phyloP scores from a whole-genome alignment of 1,140 invertebrate genomes.

The Bombus affinis region DNA sequence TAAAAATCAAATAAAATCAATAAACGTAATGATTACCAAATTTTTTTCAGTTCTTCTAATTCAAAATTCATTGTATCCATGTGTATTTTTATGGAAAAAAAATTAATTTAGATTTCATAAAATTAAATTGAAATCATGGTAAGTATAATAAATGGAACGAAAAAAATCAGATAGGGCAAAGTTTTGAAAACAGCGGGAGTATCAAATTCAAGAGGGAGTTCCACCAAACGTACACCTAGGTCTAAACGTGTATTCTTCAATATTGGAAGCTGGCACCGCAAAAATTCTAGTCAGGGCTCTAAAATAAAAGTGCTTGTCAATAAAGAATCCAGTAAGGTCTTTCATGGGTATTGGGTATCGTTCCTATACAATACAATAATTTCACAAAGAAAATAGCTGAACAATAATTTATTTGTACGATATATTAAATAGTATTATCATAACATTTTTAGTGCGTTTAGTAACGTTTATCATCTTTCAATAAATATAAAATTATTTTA shows the following conservation, averaged over 20 bases:
- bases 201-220: neutral
- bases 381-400: neutral
- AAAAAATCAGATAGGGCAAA: neutral
- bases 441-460: too few relatives aligned
- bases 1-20: neutral
- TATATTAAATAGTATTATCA: neutral
- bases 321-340: neutral
- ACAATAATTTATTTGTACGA: neutral
- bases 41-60: too few relatives aligned
- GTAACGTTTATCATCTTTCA: neutral
- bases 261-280: slow-evolving; percentile 2
- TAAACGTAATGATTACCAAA: too few relatives aligned
- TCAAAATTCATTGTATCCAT: too few relatives aligned
- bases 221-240: neutral
- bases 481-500: neutral
- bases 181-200: neutral
- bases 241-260: neutral
- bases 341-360: neutral
- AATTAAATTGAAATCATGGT: neutral
- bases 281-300: slow-evolving; percentile 2
- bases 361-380: neutral
- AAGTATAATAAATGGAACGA: neutral
- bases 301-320: slow-evolving; percentile 13
- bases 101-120: neutral
- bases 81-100: neutral